Conservation (phyloP, 2,888 invertebrate species). For the Amphipyra berbera region DNA sequence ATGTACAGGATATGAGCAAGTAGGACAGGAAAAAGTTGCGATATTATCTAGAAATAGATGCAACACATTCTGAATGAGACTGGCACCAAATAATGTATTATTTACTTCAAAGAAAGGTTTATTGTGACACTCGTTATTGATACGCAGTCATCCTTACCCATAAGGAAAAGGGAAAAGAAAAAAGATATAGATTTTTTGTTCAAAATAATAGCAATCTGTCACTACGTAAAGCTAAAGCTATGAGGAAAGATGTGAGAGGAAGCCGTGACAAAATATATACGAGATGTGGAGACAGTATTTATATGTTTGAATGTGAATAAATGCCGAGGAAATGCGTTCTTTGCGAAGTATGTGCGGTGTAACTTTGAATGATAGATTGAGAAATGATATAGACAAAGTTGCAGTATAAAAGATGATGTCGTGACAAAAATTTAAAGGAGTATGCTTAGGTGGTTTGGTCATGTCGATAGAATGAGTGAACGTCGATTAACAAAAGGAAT, state of each 20-base stretch:
- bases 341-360: too few relatives aligned
- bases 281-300: background rate
- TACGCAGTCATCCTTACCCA: constrained; percentile 16
- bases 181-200: constrained; percentile 35
- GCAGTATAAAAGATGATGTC: too few relatives aligned
- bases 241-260: constrained; percentile 18
- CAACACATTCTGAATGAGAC: background rate
- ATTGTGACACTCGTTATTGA: constrained; percentile 30
- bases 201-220: constrained; percentile 40
- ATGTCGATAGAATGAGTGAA: too few relatives aligned
- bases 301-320: too few relatives aligned
- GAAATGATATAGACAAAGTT: too few relatives aligned
- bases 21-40: too few relatives aligned
- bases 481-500: too few relatives aligned
- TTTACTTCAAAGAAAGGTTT: constrained; percentile 17
- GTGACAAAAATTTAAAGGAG: too few relatives aligned
- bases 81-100: background rate
- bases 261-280: constrained; percentile 5
- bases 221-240: constrained; percentile 9
- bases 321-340: too few relatives aligned
- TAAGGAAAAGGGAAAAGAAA: constrained; percentile 7
- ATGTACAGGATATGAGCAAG: too few relatives aligned
- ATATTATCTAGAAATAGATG: background rate
- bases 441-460: too few relatives aligned
- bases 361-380: too few relatives aligned